Evolutionary conservation across 2,113 vertebrate species (phyloP), one percentile per base, ranked within the genome.

Genomic region (Siniperca knerii): DNA sequence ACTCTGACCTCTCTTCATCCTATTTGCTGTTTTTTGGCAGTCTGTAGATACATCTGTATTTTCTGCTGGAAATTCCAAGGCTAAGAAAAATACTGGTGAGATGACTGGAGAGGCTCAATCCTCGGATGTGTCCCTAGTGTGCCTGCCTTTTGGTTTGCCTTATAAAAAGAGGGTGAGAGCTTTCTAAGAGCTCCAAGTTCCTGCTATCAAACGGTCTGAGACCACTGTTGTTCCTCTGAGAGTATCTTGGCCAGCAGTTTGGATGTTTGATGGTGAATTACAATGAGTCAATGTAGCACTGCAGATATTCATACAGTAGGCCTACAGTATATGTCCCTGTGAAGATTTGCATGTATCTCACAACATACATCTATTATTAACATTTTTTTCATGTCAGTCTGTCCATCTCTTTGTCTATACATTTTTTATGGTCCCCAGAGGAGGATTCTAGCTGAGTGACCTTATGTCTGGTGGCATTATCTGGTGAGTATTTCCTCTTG

Each of bases 101-200:
- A 68, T 61, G 60, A 35, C 58, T 78, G 75, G 62, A 82, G 77
- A 81, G 55, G 29, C 6, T 70, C 25, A 61, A 46, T 60, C 20
- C 50, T 84, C 62, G 55, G 58, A 86, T 75, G 57, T 78, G 50
- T 81, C 78, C 84, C 88, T 29, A 44, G 81, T 57, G 81, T 33
- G 60, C 33, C n/a, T 67, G 54, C 62, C 74, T 77, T 75, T 84
- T 50, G 68, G 68, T 75, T 87, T 81, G 77, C 29, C 29, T 29
- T 29, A 29, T 25, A 29, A 29, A 29, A 40, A 64, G 46, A 78
- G 35, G 48, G 55, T 69, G 77, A 81, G 74, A 75, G 62, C 48
- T 70, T 62, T 72, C 70, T 64, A 72, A 76, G 54, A 82, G 16
- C 29, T 50, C 33, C 8, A 55, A 50, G 70, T 81, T 84, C 68